A percentile compares a stretch with the other conserved stretches of the same genome.
phyloP scores from a whole-genome alignment of 2,888 invertebrate genomes.

The Pteria penguin region DNA sequence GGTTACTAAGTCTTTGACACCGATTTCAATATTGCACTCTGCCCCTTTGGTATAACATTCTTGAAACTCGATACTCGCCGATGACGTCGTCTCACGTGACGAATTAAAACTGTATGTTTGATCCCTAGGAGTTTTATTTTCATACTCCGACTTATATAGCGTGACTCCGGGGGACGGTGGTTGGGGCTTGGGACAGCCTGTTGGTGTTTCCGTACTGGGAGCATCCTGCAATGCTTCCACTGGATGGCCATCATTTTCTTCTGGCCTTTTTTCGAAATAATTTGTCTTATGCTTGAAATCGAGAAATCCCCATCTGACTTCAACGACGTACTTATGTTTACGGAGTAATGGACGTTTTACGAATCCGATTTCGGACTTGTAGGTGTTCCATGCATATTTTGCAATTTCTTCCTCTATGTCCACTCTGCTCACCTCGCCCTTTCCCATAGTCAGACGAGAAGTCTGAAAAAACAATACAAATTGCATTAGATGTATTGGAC shows the following conservation, averaged over 20 bases:
- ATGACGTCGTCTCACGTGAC: constrained; percentile 46
- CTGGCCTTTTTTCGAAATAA: constrained; percentile 21
- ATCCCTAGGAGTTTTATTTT: constrained; percentile 48
- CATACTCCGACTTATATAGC: constrained; percentile 54
- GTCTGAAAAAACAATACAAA: background rate
- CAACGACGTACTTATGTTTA: constrained; percentile 48
- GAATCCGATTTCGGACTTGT: constrained; percentile 22
- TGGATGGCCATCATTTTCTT: constrained; percentile 8
- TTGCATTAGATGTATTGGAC: no score
- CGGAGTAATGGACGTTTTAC: constrained; percentile 39
- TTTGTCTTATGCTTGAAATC: constrained; percentile 58
- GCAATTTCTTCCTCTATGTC: constrained; percentile 54
- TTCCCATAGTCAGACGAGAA: background rate
- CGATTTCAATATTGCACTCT: constrained; percentile 53
- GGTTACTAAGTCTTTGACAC: constrained; percentile 50
- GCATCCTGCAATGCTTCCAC: constrained; percentile 2
- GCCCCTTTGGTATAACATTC: constrained; percentile 57
- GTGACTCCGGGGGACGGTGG: constrained; percentile 44
- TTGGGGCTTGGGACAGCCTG: constrained; percentile 1
- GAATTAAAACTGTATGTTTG: constrained; percentile 56
- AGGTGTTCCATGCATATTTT: constrained; percentile 53
- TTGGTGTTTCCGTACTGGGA: background rate
- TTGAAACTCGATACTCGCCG: constrained; percentile 55
- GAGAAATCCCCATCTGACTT: constrained; percentile 58
- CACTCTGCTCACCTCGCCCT: constrained; percentile 35